A percentile compares a stretch with the other conserved stretches of the same genome.
Conservation (phyloP, 2,797 vertebrate genomes). For the Lithobates sylvaticus region DNA sequence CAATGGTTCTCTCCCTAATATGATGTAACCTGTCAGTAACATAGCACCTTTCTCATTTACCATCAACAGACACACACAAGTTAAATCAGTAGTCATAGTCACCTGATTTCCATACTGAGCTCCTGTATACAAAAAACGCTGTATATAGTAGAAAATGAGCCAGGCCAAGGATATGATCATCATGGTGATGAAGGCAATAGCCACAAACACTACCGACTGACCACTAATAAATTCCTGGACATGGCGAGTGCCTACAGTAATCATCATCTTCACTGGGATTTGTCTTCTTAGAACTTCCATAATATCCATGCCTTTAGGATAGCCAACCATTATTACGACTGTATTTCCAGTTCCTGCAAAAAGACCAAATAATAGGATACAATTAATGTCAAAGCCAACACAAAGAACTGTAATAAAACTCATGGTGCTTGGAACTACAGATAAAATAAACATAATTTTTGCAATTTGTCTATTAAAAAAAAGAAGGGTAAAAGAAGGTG, state of each 20-base stretch:
- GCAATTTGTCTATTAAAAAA: too few species aligned
- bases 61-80: not conserved
- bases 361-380: not conserved
- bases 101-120: conserved; percentile 82
- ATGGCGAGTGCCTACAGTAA: conserved; percentile 75
- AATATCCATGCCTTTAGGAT: conserved; percentile 81
- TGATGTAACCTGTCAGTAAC: too few species aligned
- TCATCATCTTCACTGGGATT: conserved; percentile 77
- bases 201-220: conserved; percentile 81
- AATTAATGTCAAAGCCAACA: not conserved
- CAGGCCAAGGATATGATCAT: conserved; percentile 82
- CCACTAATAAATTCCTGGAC: conserved; percentile 78
- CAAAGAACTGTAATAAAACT: not conserved
- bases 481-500: too few species aligned
- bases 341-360: conserved; percentile 78
- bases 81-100: conserved; percentile 51
- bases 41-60: too few species aligned
- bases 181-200: conserved; percentile 83
- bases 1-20: too few species aligned
- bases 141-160: conserved; percentile 83
- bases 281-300: conserved; percentile 76
- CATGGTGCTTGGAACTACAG: too few species aligned
- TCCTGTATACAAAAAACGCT: conserved; percentile 80
- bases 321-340: conserved; percentile 82
- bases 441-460: too few species aligned